Conservation (phyloP, 2,797 vertebrate genomes). For the Gobio occitaniae region DNA sequence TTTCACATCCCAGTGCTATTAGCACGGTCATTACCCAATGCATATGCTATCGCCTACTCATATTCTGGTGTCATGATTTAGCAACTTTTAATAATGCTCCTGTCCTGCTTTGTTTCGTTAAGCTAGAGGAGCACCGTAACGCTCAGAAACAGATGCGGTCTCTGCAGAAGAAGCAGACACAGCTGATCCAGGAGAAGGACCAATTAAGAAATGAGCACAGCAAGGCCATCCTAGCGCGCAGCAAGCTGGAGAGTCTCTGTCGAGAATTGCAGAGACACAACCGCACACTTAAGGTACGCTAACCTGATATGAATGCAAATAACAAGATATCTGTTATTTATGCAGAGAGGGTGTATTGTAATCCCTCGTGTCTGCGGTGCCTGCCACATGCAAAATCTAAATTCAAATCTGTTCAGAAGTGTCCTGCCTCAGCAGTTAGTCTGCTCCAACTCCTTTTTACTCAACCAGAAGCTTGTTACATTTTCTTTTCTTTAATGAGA, state of each 20-base stretch:
- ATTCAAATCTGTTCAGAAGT: not conserved
- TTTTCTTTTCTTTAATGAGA: not conserved
- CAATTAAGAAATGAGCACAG: slow-evolving; percentile 94
- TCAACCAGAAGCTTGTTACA: not conserved
- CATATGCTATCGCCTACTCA: not conserved
- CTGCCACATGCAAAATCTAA: not conserved
- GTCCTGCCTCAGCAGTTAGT: not conserved
- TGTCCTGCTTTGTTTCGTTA: not conserved
- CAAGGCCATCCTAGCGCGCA: slow-evolving; percentile 95
- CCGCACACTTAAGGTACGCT: slow-evolving; percentile 91
- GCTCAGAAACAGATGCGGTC: slow-evolving; percentile 95
- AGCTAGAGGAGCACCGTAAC: slow-evolving; percentile 95
- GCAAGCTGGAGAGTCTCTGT: slow-evolving; percentile 97
- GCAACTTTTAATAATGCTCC: not conserved
- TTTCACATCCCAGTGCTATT: not conserved
- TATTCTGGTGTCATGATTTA: not conserved
- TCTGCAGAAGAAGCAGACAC: slow-evolving; percentile 95
- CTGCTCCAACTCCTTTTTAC: not conserved
- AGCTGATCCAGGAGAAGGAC: slow-evolving; percentile 96
- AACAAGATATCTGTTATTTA: not conserved
- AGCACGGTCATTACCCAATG: not conserved
- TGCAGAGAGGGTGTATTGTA: not conserved
- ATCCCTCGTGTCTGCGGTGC: not conserved
- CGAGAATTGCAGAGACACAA: slow-evolving; percentile 97
- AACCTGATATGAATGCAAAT: not conserved